Percentiles rank a stretch among this genome's conserved stretches.
Evolutionary conservation across 1,140 invertebrate species (phyloP).

Genomic region (Rhopalosiphum maidis): DNA sequence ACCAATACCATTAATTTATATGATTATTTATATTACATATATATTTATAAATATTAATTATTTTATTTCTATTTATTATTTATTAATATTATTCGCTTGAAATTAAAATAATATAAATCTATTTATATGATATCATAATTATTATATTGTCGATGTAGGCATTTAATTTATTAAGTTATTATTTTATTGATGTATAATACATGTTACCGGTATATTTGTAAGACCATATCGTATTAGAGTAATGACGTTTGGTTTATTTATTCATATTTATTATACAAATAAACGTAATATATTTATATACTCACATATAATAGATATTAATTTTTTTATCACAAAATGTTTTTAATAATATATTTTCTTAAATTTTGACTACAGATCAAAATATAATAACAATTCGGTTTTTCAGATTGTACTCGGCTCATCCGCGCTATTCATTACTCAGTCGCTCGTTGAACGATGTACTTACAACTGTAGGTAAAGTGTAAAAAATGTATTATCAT

Average conservation of each 20-base stretch:
- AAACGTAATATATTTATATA: slow-evolving; percentile 19
- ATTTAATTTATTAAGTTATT: slow-evolving; percentile 49
- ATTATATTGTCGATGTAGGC: neutral
- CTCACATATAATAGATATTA: neutral
- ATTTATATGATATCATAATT: slow-evolving; percentile 1
- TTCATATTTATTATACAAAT: slow-evolving; percentile 37
- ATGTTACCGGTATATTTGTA: slow-evolving; percentile 10
- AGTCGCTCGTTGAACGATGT: neutral
- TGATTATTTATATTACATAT: neutral
- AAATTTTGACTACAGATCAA: neutral
- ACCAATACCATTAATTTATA: neutral
- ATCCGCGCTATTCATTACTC: neutral
- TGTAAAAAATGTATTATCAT: neutral
- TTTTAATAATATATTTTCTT: neutral
- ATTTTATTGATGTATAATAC: neutral
- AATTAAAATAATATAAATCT: slow-evolving; percentile 12
- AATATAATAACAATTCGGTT: no score
- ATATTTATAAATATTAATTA: neutral
- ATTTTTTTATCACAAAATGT: neutral
- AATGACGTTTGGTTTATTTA: slow-evolving; percentile 25
- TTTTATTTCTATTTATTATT: slow-evolving; percentile 36
- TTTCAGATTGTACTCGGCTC: neutral
- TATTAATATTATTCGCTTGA: slow-evolving; percentile 9
- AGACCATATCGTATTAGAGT: neutral
- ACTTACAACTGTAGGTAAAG: neutral